These are phyloP conservation scores for Ellobius talpinus DNA, from an alignment of 2,113 vertebrate species.

Conservation along the genomic window DNA sequence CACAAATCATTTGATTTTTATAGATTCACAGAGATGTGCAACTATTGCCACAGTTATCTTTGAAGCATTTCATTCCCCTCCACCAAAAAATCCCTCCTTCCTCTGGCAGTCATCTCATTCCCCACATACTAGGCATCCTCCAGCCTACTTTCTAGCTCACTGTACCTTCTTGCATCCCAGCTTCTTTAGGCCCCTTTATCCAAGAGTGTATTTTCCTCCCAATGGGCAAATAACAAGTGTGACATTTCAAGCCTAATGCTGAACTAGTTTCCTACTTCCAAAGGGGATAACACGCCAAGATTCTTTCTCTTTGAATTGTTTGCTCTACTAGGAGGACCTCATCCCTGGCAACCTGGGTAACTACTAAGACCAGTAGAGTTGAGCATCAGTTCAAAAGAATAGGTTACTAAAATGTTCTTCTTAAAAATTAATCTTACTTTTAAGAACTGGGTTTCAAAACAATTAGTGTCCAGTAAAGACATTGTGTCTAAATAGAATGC, in stretches of 20 bases:
- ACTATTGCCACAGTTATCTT: background rate
- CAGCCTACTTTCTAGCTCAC: background rate
- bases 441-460: background rate
- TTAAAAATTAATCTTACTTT: background rate
- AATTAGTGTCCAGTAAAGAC: background rate
- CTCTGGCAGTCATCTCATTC: accelerated
- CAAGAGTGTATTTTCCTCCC: background rate
- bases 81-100: background rate
- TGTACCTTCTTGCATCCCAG: background rate
- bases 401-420: background rate
- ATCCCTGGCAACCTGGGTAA: background rate
- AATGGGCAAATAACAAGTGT: background rate
- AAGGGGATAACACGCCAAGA: too few relatives aligned
- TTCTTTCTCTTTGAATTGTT: background rate
- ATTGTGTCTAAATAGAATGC: background rate
- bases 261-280: background rate
- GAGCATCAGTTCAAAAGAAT: background rate
- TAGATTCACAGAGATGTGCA: background rate
- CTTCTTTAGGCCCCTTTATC: background rate
- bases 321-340: background rate
- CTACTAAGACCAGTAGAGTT: background rate
- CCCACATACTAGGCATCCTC: too few relatives aligned
- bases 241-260: background rate
- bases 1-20: background rate
- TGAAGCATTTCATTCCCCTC: background rate